Evolutionary conservation across 2,113 vertebrate species (phyloP).

Genomic region (Anser cygnoides): DNA sequence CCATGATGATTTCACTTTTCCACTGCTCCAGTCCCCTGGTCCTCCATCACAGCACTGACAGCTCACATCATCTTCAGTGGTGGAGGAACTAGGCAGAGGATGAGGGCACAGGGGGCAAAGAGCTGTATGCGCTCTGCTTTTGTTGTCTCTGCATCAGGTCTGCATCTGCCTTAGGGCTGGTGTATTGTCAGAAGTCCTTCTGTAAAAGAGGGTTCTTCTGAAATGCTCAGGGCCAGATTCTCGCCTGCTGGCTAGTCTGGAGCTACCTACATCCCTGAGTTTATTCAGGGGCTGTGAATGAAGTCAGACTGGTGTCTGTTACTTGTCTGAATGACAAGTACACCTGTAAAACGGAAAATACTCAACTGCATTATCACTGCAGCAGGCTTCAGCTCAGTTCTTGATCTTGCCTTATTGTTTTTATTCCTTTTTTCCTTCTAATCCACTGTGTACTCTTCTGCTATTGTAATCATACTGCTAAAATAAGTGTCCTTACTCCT

Average conservation of each 20-base stretch:
- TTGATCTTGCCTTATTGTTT: background rate
- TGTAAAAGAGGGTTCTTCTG: background rate
- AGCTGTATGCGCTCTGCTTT: background rate
- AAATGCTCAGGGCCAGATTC: background rate
- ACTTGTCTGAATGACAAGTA: background rate
- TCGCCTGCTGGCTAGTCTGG: background rate
- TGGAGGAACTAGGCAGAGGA: background rate
- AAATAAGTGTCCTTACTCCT: background rate
- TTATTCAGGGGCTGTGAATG: background rate
- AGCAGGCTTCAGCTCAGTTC: background rate
- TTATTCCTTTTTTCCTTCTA: background rate
- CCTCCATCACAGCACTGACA: background rate
- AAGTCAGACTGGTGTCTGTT: background rate
- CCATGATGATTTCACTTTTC: background rate
- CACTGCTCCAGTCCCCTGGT: accelerated
- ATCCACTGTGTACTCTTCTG: background rate
- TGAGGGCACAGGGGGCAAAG: background rate
- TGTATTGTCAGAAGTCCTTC: background rate
- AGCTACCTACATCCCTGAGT: background rate
- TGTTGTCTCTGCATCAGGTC: background rate
- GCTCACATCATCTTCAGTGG: accelerated
- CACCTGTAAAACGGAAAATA: background rate
- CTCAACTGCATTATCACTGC: background rate
- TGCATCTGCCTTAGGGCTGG: background rate
- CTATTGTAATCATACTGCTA: background rate